These are phyloP conservation scores for Limosa lapponica DNA, from an alignment of 2,797 vertebrate genomes.

Conservation along the genomic window DNA sequence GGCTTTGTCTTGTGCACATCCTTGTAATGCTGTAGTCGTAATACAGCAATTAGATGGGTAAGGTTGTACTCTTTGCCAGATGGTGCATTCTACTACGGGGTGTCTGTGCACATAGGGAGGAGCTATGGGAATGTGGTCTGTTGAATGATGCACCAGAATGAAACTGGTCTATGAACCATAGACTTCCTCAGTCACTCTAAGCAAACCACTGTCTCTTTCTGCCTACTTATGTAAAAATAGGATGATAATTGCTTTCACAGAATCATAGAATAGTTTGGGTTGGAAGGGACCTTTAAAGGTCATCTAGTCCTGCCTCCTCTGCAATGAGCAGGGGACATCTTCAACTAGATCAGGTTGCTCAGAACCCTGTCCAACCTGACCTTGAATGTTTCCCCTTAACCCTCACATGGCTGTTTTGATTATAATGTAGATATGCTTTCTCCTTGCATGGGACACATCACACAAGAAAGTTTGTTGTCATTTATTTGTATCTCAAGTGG, in stretches of 20 bases:
- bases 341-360: neutral
- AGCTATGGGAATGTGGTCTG: neutral
- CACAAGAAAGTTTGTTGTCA: neutral
- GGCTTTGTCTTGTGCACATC: neutral
- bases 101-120: neutral
- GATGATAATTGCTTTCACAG: neutral
- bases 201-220: neutral
- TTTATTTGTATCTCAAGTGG: neutral
- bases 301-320: neutral
- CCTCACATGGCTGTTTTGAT: neutral
- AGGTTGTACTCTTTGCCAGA: neutral
- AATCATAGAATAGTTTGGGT: neutral
- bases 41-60: neutral
- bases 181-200: neutral
- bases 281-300: neutral
- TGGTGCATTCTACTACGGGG: accelerated
- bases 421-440: neutral
- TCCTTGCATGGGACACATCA: neutral
- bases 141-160: neutral
- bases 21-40: neutral
- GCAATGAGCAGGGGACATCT: neutral
- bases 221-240: neutral
- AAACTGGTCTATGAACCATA: neutral
- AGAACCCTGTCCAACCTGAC: neutral
- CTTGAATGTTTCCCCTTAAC: neutral